Conservation (phyloP, 1,140 invertebrate genomes). For the Ceratosolen solmsi region DNA sequence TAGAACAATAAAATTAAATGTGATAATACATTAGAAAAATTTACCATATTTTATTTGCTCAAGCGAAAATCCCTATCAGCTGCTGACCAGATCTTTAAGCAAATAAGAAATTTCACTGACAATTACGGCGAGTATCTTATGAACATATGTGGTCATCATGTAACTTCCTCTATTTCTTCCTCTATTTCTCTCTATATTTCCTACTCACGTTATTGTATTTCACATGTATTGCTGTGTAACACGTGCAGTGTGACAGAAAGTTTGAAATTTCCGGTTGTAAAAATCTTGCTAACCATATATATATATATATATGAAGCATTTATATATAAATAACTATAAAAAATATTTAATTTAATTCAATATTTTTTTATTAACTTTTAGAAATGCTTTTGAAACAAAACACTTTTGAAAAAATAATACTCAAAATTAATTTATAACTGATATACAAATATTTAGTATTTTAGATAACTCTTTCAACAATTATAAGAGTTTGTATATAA, state of each 20-base stretch:
- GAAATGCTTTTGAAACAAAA: no score
- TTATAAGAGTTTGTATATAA: no score
- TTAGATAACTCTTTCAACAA: no score
- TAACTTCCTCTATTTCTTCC: not conserved
- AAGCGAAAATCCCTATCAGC: conserved; percentile 69
- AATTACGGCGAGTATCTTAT: conserved; percentile 59
- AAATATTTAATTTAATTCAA: not conserved
- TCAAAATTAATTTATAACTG: no score
- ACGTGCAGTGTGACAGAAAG: conserved; percentile 12
- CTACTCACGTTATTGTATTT: not conserved
- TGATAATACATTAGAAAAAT: conserved; percentile 33
- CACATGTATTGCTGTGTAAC: not conserved
- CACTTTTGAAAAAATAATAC: no score
- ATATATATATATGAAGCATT: no score
- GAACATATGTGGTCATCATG: conserved; percentile 51
- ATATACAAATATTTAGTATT: no score
- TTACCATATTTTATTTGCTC: conserved; percentile 60
- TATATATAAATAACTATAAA: no score
- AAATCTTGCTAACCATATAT: no score
- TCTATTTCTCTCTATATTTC: not conserved
- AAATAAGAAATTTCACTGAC: conserved; percentile 62
- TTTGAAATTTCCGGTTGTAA: conserved; percentile 29
- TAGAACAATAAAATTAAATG: not conserved
- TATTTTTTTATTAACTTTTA: conserved; percentile 13
- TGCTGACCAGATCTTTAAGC: conserved; percentile 63